Evolutionary conservation across 2,797 vertebrate species (phyloP).

Genomic region (Halcyon badia): DNA sequence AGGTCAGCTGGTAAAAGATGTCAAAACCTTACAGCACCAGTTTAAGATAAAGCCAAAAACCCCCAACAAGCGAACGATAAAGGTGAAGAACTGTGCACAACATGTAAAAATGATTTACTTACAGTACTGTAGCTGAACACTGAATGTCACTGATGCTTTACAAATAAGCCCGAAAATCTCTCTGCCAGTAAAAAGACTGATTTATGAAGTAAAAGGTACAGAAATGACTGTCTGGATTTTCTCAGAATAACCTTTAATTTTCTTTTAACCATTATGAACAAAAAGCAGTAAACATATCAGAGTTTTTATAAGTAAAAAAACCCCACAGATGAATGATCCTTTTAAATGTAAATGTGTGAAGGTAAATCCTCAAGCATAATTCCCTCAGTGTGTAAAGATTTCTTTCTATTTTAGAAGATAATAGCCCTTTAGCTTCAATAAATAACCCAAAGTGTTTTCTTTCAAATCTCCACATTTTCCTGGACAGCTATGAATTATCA

Average conservation of each 20-base stretch:
- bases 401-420: conserved; percentile 53
- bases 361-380: conserved; percentile 41
- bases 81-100: neutral
- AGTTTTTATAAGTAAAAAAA: neutral
- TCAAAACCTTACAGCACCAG: neutral
- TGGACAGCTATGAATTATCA: conserved; percentile 40
- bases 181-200: neutral
- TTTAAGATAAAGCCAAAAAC: neutral
- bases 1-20: neutral
- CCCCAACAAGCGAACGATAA: neutral
- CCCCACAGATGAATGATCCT: neutral
- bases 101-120: neutral
- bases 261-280: neutral
- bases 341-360: conserved; percentile 22
- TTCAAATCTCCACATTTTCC: conserved; percentile 32
- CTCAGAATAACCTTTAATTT: conserved; percentile 18
- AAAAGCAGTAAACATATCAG: neutral
- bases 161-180: neutral
- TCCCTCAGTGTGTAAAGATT: conserved; percentile 7
- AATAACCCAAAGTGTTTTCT: conserved; percentile 46
- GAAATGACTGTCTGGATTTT: neutral
- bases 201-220: neutral
- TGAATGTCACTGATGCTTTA: conserved; percentile 40
- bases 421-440: conserved; percentile 43
- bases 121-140: conserved; percentile 19